Percentiles rank a stretch among this genome's conserved stretches.
Conservation (phyloP, 1,140 invertebrate genomes). For the Temnothorax curvispinosus region DNA sequence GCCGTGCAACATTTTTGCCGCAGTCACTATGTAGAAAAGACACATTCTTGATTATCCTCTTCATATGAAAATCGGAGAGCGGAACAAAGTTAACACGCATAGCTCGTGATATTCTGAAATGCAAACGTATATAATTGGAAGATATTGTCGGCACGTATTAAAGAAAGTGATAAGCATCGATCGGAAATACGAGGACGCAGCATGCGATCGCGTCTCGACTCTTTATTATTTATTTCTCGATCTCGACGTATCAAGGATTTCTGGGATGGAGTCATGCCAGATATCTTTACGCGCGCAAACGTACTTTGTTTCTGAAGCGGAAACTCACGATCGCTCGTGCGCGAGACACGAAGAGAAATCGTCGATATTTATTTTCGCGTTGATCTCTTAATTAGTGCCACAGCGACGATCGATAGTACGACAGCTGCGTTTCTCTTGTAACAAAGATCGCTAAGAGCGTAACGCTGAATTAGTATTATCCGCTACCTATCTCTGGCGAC, state of each 20-base stretch:
- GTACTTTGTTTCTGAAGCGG: background rate
- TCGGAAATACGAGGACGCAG: constrained; percentile 17
- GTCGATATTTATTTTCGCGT: constrained; percentile 13
- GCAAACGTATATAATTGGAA: background rate
- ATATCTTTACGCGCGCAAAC: constrained; percentile 57
- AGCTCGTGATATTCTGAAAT: background rate
- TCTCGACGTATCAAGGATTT: constrained; percentile 67
- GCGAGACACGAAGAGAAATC: background rate
- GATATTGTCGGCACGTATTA: constrained; percentile 14
- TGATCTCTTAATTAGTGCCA: constrained; percentile 22
- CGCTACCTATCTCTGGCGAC: background rate
- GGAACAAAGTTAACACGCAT: background rate
- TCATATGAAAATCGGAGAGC: constrained; percentile 46
- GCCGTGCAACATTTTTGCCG: constrained; percentile 28
- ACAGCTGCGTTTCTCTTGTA: constrained; percentile 7
- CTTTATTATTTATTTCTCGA: constrained; percentile 52
- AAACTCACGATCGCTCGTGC: background rate
- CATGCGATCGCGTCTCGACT: background rate
- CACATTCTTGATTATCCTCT: constrained; percentile 37
- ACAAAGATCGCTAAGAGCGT: constrained; percentile 26
- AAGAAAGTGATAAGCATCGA: background rate
- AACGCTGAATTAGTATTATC: background rate
- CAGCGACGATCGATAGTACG: constrained; percentile 28
- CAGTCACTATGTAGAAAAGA: background rate
- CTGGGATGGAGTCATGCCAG: constrained; percentile 31